Percentiles rank a stretch among this genome's conserved stretches.
Evolutionary conservation across 2,113 vertebrate genomes (phyloP).

Genomic region (Stegostoma tigrinum): DNA sequence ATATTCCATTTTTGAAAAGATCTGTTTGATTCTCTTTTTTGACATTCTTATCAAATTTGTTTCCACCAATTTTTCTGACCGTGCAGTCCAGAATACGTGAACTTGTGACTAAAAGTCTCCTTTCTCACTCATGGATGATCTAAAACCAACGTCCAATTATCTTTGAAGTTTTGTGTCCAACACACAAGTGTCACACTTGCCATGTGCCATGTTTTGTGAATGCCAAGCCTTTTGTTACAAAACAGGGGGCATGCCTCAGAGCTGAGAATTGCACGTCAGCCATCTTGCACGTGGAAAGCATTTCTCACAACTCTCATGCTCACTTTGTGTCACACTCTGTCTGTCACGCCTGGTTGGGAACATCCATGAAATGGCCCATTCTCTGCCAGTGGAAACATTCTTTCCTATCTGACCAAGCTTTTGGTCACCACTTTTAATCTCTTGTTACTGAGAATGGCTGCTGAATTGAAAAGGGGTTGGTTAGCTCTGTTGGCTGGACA

Average conservation of each 20-base stretch:
- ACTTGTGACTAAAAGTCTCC: not conserved
- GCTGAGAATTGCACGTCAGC: not conserved
- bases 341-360: not conserved
- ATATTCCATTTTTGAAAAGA: not conserved
- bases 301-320: not conserved
- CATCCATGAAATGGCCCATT: not conserved
- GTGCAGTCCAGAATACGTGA: not conserved
- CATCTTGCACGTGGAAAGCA: not conserved
- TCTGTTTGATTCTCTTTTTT: not conserved
- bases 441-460: not conserved
- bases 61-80: not conserved
- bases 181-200: not conserved
- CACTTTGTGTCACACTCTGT: not conserved
- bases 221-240: not conserved
- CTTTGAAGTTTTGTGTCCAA: not conserved
- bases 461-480: no score
- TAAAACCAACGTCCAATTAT: slow-evolving; percentile 5
- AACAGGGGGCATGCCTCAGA: not conserved
- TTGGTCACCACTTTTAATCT: not conserved
- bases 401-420: not conserved
- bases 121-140: not conserved
- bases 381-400: not conserved
- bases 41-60: not conserved
- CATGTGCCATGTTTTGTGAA: not conserved
- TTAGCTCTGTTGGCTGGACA: no score